phyloP scores from a whole-genome alignment of 2,113 vertebrate genomes.

The Tenebrosternarchus preto region DNA sequence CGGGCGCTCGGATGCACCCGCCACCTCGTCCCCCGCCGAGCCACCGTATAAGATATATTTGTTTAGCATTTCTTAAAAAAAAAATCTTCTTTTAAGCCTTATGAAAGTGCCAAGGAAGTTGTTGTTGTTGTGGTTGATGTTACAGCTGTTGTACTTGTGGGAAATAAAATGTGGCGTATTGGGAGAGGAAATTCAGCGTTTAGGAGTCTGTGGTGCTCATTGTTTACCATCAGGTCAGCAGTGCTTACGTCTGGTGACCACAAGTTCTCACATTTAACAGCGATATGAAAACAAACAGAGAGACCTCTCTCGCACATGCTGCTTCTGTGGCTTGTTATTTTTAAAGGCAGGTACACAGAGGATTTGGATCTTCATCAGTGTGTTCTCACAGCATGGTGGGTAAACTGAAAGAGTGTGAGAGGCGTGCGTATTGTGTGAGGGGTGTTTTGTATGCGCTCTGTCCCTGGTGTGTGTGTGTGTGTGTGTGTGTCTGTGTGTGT shows the following conservation, averaged over 20 bases:
- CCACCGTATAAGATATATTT: slow-evolving; percentile 34
- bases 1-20: slow-evolving; percentile 24
- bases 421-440: slow-evolving; percentile 46
- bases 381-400: slow-evolving; percentile 34
- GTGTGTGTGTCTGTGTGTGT: slow-evolving; percentile 48
- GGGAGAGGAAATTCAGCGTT: too few relatives aligned
- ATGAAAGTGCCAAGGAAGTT: too few relatives aligned
- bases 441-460: slow-evolving; percentile 18
- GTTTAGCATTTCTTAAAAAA: slow-evolving; percentile 27
- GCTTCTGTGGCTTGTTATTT: slow-evolving; percentile 42
- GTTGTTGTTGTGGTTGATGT: too few relatives aligned
- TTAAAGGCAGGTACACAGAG: slow-evolving; percentile 50
- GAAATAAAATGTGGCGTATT: too few relatives aligned
- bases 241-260: slow-evolving; percentile 35
- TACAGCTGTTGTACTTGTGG: too few relatives aligned
- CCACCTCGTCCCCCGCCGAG: slow-evolving; percentile 16
- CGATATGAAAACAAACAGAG: slow-evolving; percentile 45
- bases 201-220: neutral
- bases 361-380: slow-evolving; percentile 37
- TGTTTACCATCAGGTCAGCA: slow-evolving; percentile 30
- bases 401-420: slow-evolving; percentile 16
- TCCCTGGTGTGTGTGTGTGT: slow-evolving; percentile 48
- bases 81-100: too few relatives aligned
- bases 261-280: slow-evolving; percentile 45
- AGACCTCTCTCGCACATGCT: slow-evolving; percentile 6